These are phyloP conservation scores for Drosophila simulans DNA, from an alignment of 1,140 invertebrate species.

Conservation along the genomic window DNA sequence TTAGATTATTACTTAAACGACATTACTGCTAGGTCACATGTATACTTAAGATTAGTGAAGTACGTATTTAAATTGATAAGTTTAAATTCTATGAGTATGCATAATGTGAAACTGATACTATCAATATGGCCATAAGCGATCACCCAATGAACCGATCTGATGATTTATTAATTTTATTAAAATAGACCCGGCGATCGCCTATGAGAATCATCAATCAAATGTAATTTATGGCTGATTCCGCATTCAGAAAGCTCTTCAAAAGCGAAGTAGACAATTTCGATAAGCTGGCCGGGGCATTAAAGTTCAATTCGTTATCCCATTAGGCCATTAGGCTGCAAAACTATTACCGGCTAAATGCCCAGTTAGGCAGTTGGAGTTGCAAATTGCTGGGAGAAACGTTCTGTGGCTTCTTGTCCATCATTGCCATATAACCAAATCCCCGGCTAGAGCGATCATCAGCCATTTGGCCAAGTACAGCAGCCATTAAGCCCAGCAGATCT, in stretches of 20 bases:
- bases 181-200: constrained; percentile 16
- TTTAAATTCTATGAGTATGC: background rate
- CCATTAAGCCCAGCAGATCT: constrained; percentile 21
- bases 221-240: constrained; percentile 31
- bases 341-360: constrained; percentile 64
- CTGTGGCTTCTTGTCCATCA: constrained; percentile 12
- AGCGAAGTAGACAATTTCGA: constrained; percentile 16
- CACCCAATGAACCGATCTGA: constrained; percentile 5
- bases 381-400: constrained; percentile 51
- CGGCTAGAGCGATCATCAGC: constrained; percentile 45
- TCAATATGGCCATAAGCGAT: constrained; percentile 10
- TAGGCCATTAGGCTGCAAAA: constrained; percentile 55
- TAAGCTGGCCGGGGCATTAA: constrained; percentile 26
- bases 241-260: constrained; percentile 1
- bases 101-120: constrained; percentile 12
- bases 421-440: constrained; percentile 45
- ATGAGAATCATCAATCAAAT: constrained; percentile 42
- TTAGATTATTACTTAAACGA: background rate
- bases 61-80: constrained; percentile 19
- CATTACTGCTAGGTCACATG: background rate
- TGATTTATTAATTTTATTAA: constrained; percentile 44
- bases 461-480: constrained; percentile 41
- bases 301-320: constrained; percentile 49
- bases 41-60: background rate
- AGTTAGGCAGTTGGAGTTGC: constrained; percentile 48